These are phyloP conservation scores for Heliconius hortense DNA, from an alignment of 2,888 invertebrate species.

Conservation along the genomic window DNA sequence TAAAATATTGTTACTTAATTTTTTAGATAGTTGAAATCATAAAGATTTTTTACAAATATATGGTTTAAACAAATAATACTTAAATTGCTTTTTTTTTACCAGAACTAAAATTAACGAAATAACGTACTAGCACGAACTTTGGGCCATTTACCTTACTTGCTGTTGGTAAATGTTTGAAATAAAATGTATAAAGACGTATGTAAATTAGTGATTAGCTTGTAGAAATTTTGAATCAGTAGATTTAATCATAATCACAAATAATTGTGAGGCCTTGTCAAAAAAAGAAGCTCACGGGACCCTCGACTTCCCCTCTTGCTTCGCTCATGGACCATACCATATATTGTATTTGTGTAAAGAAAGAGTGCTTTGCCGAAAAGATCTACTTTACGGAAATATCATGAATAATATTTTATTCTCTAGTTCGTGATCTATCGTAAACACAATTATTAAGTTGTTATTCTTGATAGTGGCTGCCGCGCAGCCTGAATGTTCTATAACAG, in stretches of 20 bases:
- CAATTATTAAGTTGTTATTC: slow-evolving; percentile 20
- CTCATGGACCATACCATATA: neutral
- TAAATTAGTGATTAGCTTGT: neutral
- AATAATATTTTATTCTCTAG: slow-evolving; percentile 13
- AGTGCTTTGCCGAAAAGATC: neutral
- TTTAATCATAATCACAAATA: too few species aligned
- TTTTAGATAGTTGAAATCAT: too few species aligned
- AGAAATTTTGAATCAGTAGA: neutral
- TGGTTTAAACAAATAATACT: too few species aligned
- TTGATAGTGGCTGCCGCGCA: neutral
- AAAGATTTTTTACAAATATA: too few species aligned
- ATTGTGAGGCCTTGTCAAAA: too few species aligned
- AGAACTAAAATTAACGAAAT: too few species aligned
- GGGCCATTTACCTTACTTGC: too few species aligned
- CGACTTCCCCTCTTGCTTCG: too few species aligned
- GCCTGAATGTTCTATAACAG: neutral
- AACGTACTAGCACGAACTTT: too few species aligned
- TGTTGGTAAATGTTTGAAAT: neutral
- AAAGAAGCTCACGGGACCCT: too few species aligned
- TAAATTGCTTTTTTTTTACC: too few species aligned
- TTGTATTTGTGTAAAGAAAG: neutral
- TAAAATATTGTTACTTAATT: too few species aligned
- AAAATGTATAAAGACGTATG: neutral
- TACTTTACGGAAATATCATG: neutral
- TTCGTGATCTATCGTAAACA: slow-evolving; percentile 1